These are phyloP conservation scores for Nestor notabilis DNA, from an alignment of 2,113 vertebrate genomes.

Conservation along the genomic window DNA sequence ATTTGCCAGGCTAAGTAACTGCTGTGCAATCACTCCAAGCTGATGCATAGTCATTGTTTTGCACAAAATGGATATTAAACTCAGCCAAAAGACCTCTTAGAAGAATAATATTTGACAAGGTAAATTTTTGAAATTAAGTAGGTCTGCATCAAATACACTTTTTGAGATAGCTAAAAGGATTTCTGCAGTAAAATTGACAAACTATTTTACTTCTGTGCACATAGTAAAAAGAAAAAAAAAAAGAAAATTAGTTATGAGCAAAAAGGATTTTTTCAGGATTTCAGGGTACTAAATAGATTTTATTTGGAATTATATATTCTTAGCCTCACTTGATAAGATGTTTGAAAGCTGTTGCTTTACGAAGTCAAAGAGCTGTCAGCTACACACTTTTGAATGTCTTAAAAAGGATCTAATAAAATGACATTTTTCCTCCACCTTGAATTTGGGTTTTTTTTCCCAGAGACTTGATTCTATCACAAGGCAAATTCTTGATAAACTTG, in stretches of 20 bases:
- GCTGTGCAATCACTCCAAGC: conserved; percentile 69
- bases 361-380: conserved; percentile 59
- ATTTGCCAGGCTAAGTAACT: conserved; percentile 78
- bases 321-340: conserved; percentile 4
- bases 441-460: background rate
- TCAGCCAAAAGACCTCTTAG: conserved; percentile 65
- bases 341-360: conserved; percentile 55
- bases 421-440: background rate
- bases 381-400: conserved; percentile 11
- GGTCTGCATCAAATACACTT: conserved; percentile 52
- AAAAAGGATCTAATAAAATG: conserved; percentile 28
- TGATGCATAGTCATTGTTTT: conserved; percentile 78
- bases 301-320: conserved; percentile 65
- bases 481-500: background rate
- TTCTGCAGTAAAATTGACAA: conserved; percentile 68
- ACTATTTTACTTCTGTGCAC: conserved; percentile 59
- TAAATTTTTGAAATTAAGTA: conserved; percentile 71
- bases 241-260: conserved; percentile 50
- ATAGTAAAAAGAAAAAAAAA: conserved; percentile 63
- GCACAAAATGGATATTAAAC: conserved; percentile 75
- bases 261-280: conserved; percentile 52
- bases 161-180: conserved; percentile 67
- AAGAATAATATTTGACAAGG: conserved; percentile 75
- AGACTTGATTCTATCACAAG: background rate
- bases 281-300: conserved; percentile 53